Evolutionary conservation across 2,888 invertebrate species (phyloP).

Genomic region (Drosophila imparisetae): DNA sequence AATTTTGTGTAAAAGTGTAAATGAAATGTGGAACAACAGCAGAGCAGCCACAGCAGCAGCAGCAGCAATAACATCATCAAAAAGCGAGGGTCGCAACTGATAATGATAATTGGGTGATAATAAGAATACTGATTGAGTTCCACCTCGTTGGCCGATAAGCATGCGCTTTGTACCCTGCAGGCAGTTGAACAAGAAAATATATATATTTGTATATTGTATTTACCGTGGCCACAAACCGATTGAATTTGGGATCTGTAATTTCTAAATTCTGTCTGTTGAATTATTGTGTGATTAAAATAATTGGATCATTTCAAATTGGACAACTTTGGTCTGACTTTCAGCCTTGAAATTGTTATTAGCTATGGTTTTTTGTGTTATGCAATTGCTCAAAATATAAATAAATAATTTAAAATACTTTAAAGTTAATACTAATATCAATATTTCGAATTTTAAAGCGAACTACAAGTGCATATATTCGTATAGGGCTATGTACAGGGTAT

Average conservation of each 20-base stretch:
- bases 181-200: background rate
- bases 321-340: no score
- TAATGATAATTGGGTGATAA: conserved; percentile 59
- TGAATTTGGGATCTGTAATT: background rate
- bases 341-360: no score
- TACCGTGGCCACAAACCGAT: background rate
- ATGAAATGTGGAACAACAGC: conserved; percentile 10
- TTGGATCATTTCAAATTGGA: background rate
- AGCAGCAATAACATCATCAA: background rate
- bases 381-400: no score
- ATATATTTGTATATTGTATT: background rate
- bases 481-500: conserved; percentile 5
- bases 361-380: background rate
- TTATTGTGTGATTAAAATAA: background rate
- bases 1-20: conserved; percentile 21
- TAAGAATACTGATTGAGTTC: conserved; percentile 46
- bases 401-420: no score
- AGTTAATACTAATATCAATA: background rate
- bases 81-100: conserved; percentile 42
- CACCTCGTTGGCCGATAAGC: conserved; percentile 48
- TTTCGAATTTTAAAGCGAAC: background rate
- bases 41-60: conserved; percentile 3
- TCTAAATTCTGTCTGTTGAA: background rate
- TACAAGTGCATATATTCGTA: background rate
- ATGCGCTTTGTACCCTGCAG: background rate